Conservation (phyloP, 1,140 invertebrate genomes). For the Eupeodes corollae region DNA sequence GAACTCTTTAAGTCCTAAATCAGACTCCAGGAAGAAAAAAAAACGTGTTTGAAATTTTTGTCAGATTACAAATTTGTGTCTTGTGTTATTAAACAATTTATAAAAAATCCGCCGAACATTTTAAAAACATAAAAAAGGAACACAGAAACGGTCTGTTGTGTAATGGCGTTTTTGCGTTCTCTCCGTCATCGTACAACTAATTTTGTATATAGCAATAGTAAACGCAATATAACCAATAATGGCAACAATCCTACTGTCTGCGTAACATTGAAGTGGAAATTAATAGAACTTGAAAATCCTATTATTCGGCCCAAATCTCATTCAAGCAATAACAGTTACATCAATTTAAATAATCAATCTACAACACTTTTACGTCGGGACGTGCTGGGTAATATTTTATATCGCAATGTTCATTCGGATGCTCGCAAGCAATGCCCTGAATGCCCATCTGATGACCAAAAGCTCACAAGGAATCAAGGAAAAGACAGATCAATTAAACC, state of each 20-base stretch:
- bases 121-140: neutral
- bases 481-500: conserved; percentile 11
- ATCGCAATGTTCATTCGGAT: neutral
- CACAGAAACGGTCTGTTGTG: conserved; percentile 8
- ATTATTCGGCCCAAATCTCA: neutral
- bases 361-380: neutral
- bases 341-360: neutral
- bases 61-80: neutral
- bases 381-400: neutral
- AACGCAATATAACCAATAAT: conserved; percentile 5
- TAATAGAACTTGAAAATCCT: neutral
- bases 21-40: neutral
- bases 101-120: neutral
- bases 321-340: neutral
- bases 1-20: neutral
- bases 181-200: conserved; percentile 28
- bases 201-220: conserved; percentile 23
- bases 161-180: conserved; percentile 37
- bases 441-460: conserved; percentile 1
- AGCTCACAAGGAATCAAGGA: neutral
- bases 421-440: conserved; percentile 6
- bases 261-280: neutral
- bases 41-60: neutral
- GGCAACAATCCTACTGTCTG: neutral
- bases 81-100: neutral